A percentile compares a stretch with the other conserved stretches of the same genome.
Conservation (phyloP, 23 tunicate species). For the Trididemnum miniatum region DNA sequence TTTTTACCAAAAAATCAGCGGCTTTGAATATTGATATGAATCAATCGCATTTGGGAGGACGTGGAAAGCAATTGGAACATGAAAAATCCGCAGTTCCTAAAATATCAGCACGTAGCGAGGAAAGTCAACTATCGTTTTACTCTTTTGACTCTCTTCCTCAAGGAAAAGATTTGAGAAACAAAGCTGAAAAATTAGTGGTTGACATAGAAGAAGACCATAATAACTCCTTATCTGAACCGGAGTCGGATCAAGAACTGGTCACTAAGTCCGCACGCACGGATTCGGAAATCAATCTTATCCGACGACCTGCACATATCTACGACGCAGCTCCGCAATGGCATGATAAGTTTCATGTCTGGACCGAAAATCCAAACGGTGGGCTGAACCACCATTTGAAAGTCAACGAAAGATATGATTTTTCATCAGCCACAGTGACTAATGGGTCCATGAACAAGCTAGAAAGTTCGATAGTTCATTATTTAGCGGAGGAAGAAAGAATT, state of each 20-base stretch:
- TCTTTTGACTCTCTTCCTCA: no score
- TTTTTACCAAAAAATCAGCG: no score
- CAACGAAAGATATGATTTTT: slow-evolving; percentile 45
- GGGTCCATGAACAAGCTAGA: neutral
- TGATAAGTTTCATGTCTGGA: slow-evolving; percentile 59
- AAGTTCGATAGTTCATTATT: neutral
- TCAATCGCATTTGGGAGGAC: no score
- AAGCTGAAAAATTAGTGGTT: no score
- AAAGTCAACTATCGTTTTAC: no score
- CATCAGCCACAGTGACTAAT: slow-evolving; percentile 7
- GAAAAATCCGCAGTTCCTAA: no score
- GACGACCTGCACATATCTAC: slow-evolving; percentile 52
- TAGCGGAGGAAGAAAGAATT: slow-evolving; percentile 37
- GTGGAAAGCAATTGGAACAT: no score
- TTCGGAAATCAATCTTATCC: slow-evolving; percentile 56
- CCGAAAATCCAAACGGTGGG: slow-evolving; percentile 62
- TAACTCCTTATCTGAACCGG: slow-evolving; percentile 81
- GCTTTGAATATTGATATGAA: no score
- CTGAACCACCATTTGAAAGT: slow-evolving; percentile 50
- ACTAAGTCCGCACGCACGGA: slow-evolving; percentile 60
- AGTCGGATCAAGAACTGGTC: slow-evolving; percentile 70
- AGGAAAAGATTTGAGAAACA: no score
- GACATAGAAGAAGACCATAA: slow-evolving; percentile 15
- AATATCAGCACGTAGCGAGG: no score
- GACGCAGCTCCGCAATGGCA: slow-evolving; percentile 80